phyloP scores from a whole-genome alignment of 2,113 vertebrate species.

The Rhineura floridana region DNA sequence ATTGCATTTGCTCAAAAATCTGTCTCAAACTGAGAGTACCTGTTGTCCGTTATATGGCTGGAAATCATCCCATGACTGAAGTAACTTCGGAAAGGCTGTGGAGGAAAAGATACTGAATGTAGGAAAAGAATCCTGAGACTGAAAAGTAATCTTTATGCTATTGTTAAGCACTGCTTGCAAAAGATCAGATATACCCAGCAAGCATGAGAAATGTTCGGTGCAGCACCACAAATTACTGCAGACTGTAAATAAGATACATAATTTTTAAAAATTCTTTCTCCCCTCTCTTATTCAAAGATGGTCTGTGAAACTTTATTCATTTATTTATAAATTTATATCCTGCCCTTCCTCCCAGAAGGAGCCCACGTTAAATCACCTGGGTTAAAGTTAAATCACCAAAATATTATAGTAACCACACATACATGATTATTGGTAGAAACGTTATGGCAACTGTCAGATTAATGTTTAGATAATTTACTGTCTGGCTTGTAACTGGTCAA shows the following conservation, averaged over 20 bases:
- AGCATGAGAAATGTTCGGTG: not conserved
- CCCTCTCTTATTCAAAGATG: not conserved
- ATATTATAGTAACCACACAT: not conserved
- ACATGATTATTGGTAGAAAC: not conserved
- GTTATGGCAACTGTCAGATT: not conserved
- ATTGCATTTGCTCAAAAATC: not conserved
- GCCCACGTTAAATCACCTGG: too few relatives aligned
- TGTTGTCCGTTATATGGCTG: slow-evolving; percentile 93
- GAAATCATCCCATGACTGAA: slow-evolving; percentile 95
- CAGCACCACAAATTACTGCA: not conserved
- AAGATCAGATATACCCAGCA: not conserved
- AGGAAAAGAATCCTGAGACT: rapidly evolving
- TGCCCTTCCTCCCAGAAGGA: too few relatives aligned
- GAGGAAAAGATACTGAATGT: not conserved
- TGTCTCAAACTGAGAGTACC: slow-evolving; percentile 72
- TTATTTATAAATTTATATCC: too few relatives aligned
- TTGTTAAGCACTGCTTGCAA: not conserved
- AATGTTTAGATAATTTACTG: not conserved
- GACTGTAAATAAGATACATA: not conserved
- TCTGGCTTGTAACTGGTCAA: not conserved
- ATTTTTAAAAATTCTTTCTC: not conserved
- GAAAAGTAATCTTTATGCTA: not conserved
- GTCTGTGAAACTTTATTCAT: too few relatives aligned
- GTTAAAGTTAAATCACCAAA: not conserved
- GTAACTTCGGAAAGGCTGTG: slow-evolving; percentile 91